Percentiles rank a stretch among this genome's conserved stretches.
Evolutionary conservation across 2,797 vertebrate species (phyloP).

Genomic region (Gymnodraco acuticeps): DNA sequence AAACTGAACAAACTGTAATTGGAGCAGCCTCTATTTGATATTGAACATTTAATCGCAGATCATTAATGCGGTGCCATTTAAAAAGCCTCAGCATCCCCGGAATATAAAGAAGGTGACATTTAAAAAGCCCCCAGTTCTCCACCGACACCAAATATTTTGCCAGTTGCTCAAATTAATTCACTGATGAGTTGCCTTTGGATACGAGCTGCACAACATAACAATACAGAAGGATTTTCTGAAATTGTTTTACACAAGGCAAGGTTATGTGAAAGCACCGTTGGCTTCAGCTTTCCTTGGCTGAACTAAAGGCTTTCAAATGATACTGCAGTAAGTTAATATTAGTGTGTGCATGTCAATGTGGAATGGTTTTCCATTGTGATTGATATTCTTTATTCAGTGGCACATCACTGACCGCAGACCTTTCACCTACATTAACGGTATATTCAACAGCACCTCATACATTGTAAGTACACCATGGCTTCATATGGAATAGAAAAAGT

Average conservation of each 20-base stretch:
- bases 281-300: conserved; percentile 37
- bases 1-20: conserved; percentile 73
- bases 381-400: conserved; percentile 26
- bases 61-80: conserved; percentile 84
- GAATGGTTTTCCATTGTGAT: conserved; percentile 28
- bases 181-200: conserved; percentile 77
- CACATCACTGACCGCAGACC: conserved; percentile 42
- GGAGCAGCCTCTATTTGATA: conserved; percentile 73
- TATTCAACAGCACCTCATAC: conserved; percentile 47
- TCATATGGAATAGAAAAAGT: conserved; percentile 2
- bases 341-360: conserved; percentile 25
- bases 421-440: conserved; percentile 49
- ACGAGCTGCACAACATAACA: conserved; percentile 61
- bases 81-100: conserved; percentile 71
- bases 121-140: conserved; percentile 73
- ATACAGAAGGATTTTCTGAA: conserved; percentile 38
- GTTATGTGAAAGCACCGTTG: conserved; percentile 53
- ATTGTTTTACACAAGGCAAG: conserved; percentile 59
- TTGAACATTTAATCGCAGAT: conserved; percentile 78
- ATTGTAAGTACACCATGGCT: conserved; percentile 26
- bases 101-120: conserved; percentile 86
- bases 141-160: conserved; percentile 73
- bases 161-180: conserved; percentile 80
- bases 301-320: conserved; percentile 55
- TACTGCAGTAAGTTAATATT: conserved; percentile 10